Evolutionary conservation across 2,797 vertebrate species (phyloP), one percentile per base, ranked within the genome.

Genomic region (Epinephelus awoara): DNA sequence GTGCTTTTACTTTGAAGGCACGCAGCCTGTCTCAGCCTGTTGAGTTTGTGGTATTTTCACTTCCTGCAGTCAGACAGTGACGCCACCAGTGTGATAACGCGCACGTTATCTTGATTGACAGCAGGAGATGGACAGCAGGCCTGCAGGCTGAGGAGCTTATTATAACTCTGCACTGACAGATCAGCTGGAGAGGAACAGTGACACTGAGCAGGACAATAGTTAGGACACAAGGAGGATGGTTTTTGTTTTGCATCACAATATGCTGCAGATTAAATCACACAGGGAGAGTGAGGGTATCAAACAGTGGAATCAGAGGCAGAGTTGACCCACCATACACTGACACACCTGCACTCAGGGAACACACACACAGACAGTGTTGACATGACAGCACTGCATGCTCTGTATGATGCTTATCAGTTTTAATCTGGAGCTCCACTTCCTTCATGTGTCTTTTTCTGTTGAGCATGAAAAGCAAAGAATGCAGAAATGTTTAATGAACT

Each of bases 51-150:
- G 15, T 44, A 0, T 0, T 13, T 65, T 72, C 4, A 49, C 54
- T 12, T 72, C 15, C 61, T 44, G 70, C 56, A 27, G 49, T 52
- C 59, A 69, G 65, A 68, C 67, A 15, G 51, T 69, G 75, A 88
- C 80, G 74, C 56, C 68, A 80, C 3, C 7, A 47, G 56, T n/a
- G 50, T 67, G 75, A 72, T 42, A 68, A 65, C 29, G 0, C 52
- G 23, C 62, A 50, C 58, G 54, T 86, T 78, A 86, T 90, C 73
- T 83, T 85, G 80, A 78, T 47, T 80, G 84, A 77, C 84, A 85
- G 76, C 63, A 75, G 50, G n/a, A 83, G 56, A 67, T 14, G 42
- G 67, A 72, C 67, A 38, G 14, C 67, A 59, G 61, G 64, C 55
- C 50, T 25, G 15, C 52, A 21, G 47, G 46, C 74, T 46, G 19